Evolutionary conservation across 2,888 invertebrate species (phyloP).

Genomic region (Mesorhabditis sp.): DNA sequence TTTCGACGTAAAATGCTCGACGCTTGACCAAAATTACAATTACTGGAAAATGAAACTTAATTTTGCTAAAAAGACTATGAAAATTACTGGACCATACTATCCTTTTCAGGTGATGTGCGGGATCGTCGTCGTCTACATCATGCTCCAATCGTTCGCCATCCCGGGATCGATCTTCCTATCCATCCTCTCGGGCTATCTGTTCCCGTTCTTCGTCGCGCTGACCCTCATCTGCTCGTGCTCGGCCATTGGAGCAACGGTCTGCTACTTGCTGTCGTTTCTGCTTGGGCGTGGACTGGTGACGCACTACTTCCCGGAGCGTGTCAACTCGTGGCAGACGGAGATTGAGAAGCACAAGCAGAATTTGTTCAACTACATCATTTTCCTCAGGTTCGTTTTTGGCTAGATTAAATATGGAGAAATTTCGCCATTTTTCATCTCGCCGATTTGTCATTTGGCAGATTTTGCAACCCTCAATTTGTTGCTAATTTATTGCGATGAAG

Average conservation of each 20-base stretch:
- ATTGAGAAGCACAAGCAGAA: conserved; percentile 75
- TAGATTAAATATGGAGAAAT: too few relatives aligned
- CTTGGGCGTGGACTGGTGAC: conserved; percentile 80
- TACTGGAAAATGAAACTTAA: neutral
- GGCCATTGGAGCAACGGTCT: conserved; percentile 87
- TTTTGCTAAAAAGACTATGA: neutral
- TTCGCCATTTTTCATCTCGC: too few relatives aligned
- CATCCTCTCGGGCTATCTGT: conserved; percentile 91
- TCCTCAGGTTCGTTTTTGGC: conserved; percentile 65
- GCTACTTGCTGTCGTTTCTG: conserved; percentile 85
- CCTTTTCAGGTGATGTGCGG: conserved; percentile 75
- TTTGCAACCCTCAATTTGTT: neutral
- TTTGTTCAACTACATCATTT: conserved; percentile 90
- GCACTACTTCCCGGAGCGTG: conserved; percentile 82
- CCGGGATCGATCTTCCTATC: conserved; percentile 97
- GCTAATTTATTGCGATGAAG: neutral
- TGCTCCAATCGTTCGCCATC: conserved; percentile 97
- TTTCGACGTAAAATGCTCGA: too few relatives aligned
- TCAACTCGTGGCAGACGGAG: conserved; percentile 78
- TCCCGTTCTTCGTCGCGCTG: conserved; percentile 85
- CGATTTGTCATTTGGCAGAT: too few relatives aligned
- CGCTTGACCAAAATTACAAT: neutral
- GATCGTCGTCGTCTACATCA: conserved; percentile 85
- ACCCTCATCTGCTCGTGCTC: conserved; percentile 79
- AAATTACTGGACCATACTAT: neutral